Percentiles rank a stretch among this genome's conserved stretches.
Evolutionary conservation across 2,113 vertebrate genomes (phyloP).

Genomic region (Aramus guarauna): DNA sequence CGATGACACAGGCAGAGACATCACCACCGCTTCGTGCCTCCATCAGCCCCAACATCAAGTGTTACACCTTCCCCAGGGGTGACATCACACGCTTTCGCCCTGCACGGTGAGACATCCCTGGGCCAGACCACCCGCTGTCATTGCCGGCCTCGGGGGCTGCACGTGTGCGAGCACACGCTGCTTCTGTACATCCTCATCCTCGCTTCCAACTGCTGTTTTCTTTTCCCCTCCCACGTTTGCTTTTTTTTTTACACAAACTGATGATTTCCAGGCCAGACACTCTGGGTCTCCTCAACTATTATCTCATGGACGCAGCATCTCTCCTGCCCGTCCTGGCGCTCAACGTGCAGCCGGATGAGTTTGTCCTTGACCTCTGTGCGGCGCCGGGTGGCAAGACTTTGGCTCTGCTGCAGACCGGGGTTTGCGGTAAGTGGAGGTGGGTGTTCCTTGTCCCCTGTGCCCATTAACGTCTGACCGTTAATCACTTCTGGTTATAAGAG

Average conservation of each 20-base stretch:
- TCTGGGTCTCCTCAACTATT: conserved; percentile 81
- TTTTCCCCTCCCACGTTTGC: accelerated
- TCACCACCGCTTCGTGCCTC: background rate
- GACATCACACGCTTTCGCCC: conserved; percentile 84
- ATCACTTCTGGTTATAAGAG: background rate
- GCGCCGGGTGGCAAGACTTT: conserved; percentile 93
- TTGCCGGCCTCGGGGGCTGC: background rate
- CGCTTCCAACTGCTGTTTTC: background rate
- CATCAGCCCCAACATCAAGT: conserved; percentile 80
- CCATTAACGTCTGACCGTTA: accelerated
- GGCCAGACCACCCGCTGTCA: accelerated
- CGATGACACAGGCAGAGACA: background rate
- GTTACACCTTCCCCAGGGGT: conserved; percentile 87
- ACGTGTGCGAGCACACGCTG: background rate
- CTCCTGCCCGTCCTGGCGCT: conserved; percentile 89
- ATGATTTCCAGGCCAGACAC: conserved; percentile 74
- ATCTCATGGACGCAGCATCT: conserved; percentile 93
- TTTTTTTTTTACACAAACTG: background rate
- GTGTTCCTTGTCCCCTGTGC: background rate
- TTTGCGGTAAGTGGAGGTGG: conserved; percentile 77
- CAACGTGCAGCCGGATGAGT: conserved; percentile 76
- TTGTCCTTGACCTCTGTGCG: conserved; percentile 91
- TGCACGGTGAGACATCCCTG: conserved; percentile 75
- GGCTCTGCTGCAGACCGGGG: conserved; percentile 86
- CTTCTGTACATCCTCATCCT: background rate